Evolutionary conservation across 2,888 invertebrate species (phyloP), one percentile per base, ranked within the genome.

Genomic region (Plebejus melissa): DNA sequence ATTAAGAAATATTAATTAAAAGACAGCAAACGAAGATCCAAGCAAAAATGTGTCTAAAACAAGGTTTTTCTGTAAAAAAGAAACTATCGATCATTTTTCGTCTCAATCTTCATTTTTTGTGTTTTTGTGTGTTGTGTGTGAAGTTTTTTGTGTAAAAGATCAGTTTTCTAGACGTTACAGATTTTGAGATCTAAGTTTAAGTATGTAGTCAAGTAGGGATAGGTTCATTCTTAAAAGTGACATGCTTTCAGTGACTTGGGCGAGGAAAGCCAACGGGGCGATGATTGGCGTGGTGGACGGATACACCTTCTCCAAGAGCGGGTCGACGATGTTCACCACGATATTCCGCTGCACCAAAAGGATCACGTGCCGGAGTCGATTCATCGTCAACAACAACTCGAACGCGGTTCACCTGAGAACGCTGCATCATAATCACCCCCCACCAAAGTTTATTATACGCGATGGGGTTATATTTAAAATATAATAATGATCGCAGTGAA

Each of bases 391-490:
- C 7, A 74, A 36, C 36, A 84, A 86, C 0, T 88, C 87, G 36
- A 41, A 46, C 16, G 9, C 41, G 28, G 22, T 71, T 13, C 46
- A 46, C 22, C 22, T 71, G 7, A 46, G 88, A 78, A 86, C 93
- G 74, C 87, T 90, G 69, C 22, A 9, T 7, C 94, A 94, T 76
- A 88, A 86, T 72, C 94, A 94, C 78, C n/a, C 57, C 0, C 78
- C 81, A 7, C 79, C 79, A 0, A 74, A 54, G 1, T 82, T 78
- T 75, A 72, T 77, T 13, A 77, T 82, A 7, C 70, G 69, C 1
- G 58, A 77, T 6, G 79, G 79, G 1, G 41, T 74, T 36, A 78
- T 75, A 71, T 36, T 76, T 11, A 80, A 77, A 65, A 65, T 65
- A 36, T 65, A 32, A 65, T 5, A 4, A 28, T 28, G 28, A 28